Evolutionary conservation across 2,113 vertebrate species (phyloP).

Genomic region (Pterocles orientalis): DNA sequence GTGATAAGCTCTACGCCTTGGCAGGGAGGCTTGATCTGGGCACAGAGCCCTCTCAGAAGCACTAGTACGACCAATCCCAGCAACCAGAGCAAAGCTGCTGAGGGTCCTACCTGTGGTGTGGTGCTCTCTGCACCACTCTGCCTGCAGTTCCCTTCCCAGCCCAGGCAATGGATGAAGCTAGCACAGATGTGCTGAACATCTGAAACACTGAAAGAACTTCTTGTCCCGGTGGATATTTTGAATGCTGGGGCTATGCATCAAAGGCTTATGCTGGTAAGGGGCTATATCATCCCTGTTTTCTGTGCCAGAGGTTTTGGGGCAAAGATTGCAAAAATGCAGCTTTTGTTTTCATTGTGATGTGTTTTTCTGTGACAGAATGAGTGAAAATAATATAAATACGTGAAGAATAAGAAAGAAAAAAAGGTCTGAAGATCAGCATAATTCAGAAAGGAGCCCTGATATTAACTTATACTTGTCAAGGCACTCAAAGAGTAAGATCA

Average conservation of each 20-base stretch:
- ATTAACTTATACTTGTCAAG: neutral
- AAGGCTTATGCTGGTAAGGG: neutral
- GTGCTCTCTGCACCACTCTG: neutral
- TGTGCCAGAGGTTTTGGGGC: neutral
- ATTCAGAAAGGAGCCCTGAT: neutral
- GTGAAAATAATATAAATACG: neutral
- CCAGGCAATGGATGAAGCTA: neutral
- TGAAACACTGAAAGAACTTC: neutral
- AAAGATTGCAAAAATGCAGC: neutral
- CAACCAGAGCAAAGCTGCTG: neutral
- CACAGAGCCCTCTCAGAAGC: neutral
- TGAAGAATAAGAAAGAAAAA: neutral
- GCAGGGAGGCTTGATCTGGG: neutral
- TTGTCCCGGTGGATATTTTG: neutral
- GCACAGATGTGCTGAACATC: neutral
- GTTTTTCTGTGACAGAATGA: neutral
- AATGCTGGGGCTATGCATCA: neutral
- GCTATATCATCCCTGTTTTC: neutral
- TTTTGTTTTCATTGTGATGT: neutral
- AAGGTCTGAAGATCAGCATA: neutral
- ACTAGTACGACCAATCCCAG: accelerated
- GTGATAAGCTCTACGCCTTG: accelerated
- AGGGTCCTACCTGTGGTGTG: neutral
- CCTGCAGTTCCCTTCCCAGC: neutral
- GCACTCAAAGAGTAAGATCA: neutral